Percentiles rank a stretch among this genome's conserved stretches.
Evolutionary conservation across 2,113 vertebrate genomes (phyloP).

Genomic region (Cebidichthys violaceus): DNA sequence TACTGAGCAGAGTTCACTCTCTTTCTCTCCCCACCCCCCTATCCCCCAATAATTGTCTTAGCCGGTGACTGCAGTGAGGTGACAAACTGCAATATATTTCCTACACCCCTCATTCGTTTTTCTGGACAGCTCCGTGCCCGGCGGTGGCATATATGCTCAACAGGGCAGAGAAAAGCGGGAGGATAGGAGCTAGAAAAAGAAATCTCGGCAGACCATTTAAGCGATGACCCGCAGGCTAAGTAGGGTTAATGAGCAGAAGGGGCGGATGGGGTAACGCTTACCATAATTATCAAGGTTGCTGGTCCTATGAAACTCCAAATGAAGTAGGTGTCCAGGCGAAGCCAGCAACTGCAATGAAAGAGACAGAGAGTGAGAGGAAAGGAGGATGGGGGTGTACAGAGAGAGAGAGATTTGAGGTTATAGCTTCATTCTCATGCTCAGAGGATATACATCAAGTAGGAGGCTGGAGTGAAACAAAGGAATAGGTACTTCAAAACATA

Average conservation of each 20-base stretch:
- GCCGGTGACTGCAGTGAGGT: conserved; percentile 59
- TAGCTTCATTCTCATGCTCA: conserved; percentile 77
- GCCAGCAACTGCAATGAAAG: conserved; percentile 95
- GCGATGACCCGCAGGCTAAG: conserved; percentile 85
- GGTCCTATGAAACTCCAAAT: conserved; percentile 99
- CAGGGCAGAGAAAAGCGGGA: conserved; percentile 80
- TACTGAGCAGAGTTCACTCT: conserved; percentile 71
- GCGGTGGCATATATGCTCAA: conserved; percentile 76
- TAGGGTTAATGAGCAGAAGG: conserved; percentile 86
- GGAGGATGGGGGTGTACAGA: conserved; percentile 7
- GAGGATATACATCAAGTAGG: conserved; percentile 84
- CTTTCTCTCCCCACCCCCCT: not conserved
- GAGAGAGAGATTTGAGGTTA: conserved; percentile 60
- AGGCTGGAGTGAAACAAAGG: conserved; percentile 84
- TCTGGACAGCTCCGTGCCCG: conserved; percentile 68
- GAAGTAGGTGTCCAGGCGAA: conserved; percentile 99
- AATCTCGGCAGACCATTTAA: conserved; percentile 82
- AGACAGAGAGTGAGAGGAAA: conserved; percentile 67
- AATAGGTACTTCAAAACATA: conserved; percentile 82
- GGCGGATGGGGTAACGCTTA: conserved; percentile 79
- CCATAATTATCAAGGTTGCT: conserved; percentile 99
- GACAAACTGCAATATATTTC: conserved; percentile 68
- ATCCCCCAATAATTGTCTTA: conserved; percentile 51
- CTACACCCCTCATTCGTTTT: conserved; percentile 70
- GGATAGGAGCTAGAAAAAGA: conserved; percentile 44